These are phyloP conservation scores for Notarius quadriscutis DNA, from an alignment of 2,113 vertebrate genomes.

Conservation along the genomic window DNA sequence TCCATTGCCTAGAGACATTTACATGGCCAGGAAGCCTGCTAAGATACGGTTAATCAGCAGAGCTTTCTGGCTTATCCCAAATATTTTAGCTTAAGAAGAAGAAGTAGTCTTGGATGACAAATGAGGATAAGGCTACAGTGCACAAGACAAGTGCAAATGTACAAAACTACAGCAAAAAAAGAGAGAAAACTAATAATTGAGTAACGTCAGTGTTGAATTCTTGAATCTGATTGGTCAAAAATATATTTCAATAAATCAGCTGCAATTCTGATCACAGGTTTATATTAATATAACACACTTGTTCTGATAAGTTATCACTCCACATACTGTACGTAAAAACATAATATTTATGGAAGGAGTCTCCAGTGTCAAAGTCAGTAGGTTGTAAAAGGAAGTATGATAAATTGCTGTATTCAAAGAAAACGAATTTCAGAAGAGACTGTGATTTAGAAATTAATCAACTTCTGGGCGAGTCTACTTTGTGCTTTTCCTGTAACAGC, in stretches of 20 bases:
- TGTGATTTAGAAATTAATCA: neutral
- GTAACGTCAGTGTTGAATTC: neutral
- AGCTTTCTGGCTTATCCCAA: neutral
- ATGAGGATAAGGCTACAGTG: neutral
- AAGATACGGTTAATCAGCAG: constrained; percentile 42
- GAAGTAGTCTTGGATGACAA: no score
- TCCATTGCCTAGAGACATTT: constrained; percentile 72
- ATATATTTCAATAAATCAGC: neutral
- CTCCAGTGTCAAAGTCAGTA: neutral
- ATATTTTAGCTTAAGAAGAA: neutral
- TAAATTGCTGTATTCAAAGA: neutral
- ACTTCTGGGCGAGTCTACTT: neutral
- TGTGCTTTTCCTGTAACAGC: neutral
- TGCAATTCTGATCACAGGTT: neutral
- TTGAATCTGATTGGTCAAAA: neutral
- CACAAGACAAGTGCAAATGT: neutral
- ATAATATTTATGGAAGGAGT: neutral
- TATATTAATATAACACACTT: neutral
- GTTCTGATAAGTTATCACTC: neutral
- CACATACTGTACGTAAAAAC: neutral
- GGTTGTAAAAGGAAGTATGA: no score
- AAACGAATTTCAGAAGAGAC: neutral
- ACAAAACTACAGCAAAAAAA: neutral
- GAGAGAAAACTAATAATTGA: neutral
- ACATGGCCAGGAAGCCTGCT: constrained; percentile 59